These are phyloP conservation scores for Lepidurus apus DNA, from an alignment of 1,140 invertebrate species.

Conservation along the genomic window DNA sequence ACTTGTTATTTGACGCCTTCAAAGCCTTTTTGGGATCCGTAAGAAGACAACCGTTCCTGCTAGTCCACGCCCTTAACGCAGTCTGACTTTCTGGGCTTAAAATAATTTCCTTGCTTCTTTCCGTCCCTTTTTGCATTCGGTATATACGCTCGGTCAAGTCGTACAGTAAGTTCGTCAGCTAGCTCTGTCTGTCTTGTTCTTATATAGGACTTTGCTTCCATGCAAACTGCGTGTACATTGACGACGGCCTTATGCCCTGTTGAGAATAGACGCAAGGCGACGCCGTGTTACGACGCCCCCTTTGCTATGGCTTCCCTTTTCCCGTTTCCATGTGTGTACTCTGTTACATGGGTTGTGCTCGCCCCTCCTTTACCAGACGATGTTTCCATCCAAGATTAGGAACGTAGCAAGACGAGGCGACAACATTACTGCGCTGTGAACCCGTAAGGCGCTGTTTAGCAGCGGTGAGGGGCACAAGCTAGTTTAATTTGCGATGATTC, in stretches of 20 bases:
- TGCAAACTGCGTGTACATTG: not conserved
- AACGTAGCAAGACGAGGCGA: not conserved
- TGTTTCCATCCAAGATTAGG: not conserved
- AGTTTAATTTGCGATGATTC: no score
- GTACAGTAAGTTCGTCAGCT: not conserved
- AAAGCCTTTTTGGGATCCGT: not conserved
- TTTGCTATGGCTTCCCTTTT: not conserved
- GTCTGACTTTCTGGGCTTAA: conserved; percentile 12
- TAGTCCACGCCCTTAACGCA: not conserved
- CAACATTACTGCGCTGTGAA: not conserved
- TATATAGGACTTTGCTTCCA: not conserved
- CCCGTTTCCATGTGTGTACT: not conserved
- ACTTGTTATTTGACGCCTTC: not conserved
- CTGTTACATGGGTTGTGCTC: not conserved
- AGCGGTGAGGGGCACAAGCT: no score
- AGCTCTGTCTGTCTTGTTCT: conserved; percentile 6
- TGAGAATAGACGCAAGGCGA: conserved; percentile 13
- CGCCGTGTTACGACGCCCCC: conserved; percentile 11
- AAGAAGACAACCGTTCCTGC: not conserved
- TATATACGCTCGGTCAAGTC: not conserved
- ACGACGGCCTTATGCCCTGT: not conserved
- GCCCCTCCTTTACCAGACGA: not conserved
- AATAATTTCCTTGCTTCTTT: conserved; percentile 3
- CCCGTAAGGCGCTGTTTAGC: not conserved
- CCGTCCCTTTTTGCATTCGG: not conserved